Percentiles rank a stretch among this genome's conserved stretches.
Conservation (phyloP, 2,797 vertebrate genomes). For the Myotis vivesi region DNA sequence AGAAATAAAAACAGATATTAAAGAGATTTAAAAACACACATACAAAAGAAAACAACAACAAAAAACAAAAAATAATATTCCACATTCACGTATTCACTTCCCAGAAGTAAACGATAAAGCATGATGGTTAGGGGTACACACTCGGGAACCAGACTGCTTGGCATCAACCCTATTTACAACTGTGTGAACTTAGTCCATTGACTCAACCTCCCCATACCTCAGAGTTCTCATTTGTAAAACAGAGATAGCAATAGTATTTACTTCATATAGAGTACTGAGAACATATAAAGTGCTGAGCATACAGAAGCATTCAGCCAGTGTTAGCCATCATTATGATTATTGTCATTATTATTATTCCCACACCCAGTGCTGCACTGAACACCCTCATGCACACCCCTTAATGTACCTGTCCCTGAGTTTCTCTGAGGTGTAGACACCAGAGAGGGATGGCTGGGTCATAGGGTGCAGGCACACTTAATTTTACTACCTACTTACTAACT, state of each 20-base stretch:
- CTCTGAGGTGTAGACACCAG: neutral
- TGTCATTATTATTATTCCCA: neutral
- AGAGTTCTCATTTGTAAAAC: slow-evolving; percentile 30
- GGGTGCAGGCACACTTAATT: neutral
- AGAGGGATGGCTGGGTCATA: neutral
- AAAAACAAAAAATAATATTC: neutral
- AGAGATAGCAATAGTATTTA: neutral
- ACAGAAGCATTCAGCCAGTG: neutral
- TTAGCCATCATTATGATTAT: neutral
- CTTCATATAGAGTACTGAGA: neutral
- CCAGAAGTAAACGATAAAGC: neutral
- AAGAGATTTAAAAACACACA: too few relatives aligned
- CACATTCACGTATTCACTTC: neutral
- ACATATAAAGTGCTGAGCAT: neutral
- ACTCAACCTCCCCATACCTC: neutral
- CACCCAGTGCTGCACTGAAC: neutral
- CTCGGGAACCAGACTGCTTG: neutral
- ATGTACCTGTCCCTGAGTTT: neutral
- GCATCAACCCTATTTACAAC: neutral
- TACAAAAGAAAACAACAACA: too few relatives aligned
- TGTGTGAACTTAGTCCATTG: neutral
- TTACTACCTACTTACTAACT: slow-evolving; percentile 40
- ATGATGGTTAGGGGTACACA: neutral
- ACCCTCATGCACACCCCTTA: neutral
- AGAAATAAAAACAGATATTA: too few relatives aligned